Conservation (phyloP, 2,888 invertebrate species). For the Hemicrepidius hirtus region DNA sequence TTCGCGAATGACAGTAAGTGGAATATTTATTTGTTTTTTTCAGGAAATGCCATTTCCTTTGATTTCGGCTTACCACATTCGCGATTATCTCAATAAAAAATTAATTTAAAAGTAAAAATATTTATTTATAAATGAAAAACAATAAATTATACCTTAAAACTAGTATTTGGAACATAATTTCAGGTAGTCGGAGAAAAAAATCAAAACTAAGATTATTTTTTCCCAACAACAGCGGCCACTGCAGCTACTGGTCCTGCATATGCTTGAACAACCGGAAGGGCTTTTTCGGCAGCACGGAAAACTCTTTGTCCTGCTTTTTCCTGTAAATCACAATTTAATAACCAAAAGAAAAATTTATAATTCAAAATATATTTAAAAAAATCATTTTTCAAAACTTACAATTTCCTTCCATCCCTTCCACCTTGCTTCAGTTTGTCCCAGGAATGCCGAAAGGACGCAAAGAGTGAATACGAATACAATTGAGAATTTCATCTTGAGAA, state of each 20-base stretch:
- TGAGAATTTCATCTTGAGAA: constrained; percentile 53
- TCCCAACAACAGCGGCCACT: constrained; percentile 13
- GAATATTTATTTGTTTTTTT: not conserved
- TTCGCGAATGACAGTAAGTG: not conserved
- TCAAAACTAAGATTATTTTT: not conserved
- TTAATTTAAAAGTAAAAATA: too few species aligned
- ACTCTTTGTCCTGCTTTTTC: constrained; percentile 53
- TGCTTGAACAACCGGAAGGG: constrained; percentile 56
- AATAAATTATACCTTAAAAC: too few species aligned
- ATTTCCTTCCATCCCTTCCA: constrained; percentile 58
- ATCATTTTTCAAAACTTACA: constrained; percentile 52
- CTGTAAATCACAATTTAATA: constrained; percentile 41
- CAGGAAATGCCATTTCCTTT: constrained; percentile 1
- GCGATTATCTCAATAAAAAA: too few species aligned
- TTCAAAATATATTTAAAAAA: too few species aligned
- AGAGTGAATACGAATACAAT: constrained; percentile 54
- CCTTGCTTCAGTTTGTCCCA: constrained; percentile 58
- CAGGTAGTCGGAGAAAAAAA: too few species aligned
- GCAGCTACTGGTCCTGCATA: constrained; percentile 53
- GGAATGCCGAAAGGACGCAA: constrained; percentile 52
- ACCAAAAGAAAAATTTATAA: too few species aligned
- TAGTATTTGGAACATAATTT: too few species aligned
- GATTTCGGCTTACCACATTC: constrained; percentile 3
- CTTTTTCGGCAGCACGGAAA: constrained; percentile 57
- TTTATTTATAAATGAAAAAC: too few species aligned